Evolutionary conservation across 2,888 invertebrate species (phyloP), one percentile per base, ranked within the genome.

Genomic region (Dasysyrphus tricinctus): DNA sequence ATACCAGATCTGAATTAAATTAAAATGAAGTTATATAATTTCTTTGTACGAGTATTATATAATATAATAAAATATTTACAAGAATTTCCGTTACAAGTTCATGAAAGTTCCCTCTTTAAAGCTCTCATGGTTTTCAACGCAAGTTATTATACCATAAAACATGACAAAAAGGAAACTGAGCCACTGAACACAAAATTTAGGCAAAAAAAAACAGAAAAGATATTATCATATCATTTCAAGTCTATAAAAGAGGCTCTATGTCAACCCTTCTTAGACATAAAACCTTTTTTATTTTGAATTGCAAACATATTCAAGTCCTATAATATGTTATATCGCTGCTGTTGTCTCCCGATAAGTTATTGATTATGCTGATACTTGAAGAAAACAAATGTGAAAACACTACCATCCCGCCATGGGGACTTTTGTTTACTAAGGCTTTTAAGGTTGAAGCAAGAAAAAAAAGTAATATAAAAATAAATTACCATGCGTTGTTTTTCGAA

Each of bases 391-490:
- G 39, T 32, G 51, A 54, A 67, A 49, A 67, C 49, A 67, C 67
- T 19, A 34, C 16, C 65, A 24, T 11, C 29, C 49, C 32, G 24
- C 19, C n/a, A 57, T 32, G 65, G 16, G 61, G 56, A 61, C 32
- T 57, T 57, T 65, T 76, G 56, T 44, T 37, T 56, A 65, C 73
- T 78, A 19, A 67, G 67, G 67, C 73, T 42, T 57, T 59, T 65
- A 54, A 54, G 59, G 51, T 44, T 44, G n/a, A 32, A 32, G 7
- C 42, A 57, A 32, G 6, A 24, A 19, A 42, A 44, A 34, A 67
- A 67, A 49, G 47, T 24, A 70, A 56, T 42, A 61, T 42, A 67
- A 63, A 47, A 16, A 49, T 67, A 49, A 37, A 67, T 67, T 54
- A 19, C 51, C 34, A 59, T 74, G 57, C 34, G 73, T 72, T 54